A percentile compares a stretch with the other conserved stretches of the same genome.
These are phyloP conservation scores for Pterocles orientalis DNA, from an alignment of 2,113 vertebrate genomes.

Conservation along the genomic window DNA sequence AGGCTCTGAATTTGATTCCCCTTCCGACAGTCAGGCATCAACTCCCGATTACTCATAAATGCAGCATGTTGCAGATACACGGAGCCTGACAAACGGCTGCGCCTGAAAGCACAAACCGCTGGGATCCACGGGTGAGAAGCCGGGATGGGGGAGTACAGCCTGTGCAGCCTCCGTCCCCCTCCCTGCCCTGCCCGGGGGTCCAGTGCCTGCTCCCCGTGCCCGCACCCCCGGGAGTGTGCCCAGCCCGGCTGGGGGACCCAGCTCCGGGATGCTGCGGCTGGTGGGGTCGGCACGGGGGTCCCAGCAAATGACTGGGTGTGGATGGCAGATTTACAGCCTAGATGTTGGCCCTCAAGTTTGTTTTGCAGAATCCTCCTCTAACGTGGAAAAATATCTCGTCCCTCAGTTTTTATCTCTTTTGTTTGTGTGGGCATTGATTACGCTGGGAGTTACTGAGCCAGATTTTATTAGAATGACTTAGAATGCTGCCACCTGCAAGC, in stretches of 20 bases:
- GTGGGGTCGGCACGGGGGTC: accelerated
- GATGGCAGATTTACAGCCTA: background rate
- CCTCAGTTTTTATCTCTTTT: background rate
- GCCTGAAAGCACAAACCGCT: background rate
- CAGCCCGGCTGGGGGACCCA: background rate
- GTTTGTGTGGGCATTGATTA: constrained; percentile 40
- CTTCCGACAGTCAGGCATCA: background rate
- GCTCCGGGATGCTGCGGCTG: background rate
- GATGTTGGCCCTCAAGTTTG: accelerated
- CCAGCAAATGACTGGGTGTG: background rate
- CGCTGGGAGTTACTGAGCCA: background rate
- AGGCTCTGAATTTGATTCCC: background rate
- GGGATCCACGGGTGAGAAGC: background rate
- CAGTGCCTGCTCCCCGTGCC: accelerated
- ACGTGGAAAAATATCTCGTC: background rate
- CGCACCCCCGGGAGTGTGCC: background rate
- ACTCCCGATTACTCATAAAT: constrained; percentile 44
- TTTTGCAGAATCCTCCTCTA: background rate
- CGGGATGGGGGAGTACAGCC: accelerated
- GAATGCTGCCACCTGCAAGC: constrained; percentile 39
- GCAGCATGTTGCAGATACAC: constrained; percentile 18
- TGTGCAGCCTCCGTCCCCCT: background rate
- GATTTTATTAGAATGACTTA: constrained; percentile 24
- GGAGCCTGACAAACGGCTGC: background rate
- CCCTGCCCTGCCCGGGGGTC: background rate